These are phyloP conservation scores for Enteromius treurensis DNA, from an alignment of 2,797 vertebrate species.

Conservation along the genomic window DNA sequence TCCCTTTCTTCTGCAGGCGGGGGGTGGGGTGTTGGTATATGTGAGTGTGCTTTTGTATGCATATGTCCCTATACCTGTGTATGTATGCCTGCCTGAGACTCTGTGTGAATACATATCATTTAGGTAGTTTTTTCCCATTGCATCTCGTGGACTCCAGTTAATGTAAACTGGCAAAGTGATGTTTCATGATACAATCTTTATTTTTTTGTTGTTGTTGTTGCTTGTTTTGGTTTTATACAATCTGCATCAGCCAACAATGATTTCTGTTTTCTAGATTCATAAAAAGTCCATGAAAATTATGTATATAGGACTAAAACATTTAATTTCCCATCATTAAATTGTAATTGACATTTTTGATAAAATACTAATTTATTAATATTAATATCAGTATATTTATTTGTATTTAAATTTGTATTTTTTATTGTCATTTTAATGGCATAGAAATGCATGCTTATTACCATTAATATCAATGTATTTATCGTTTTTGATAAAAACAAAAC, in stretches of 20 bases:
- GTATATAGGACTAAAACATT: neutral
- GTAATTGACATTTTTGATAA: neutral
- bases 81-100: neutral
- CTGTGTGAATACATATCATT: neutral
- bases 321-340: neutral
- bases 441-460: neutral
- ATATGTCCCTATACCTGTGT: conserved; percentile 12
- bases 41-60: neutral
- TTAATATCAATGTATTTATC: neutral
- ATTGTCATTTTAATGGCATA: neutral
- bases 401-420: neutral
- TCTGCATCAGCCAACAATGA: neutral
- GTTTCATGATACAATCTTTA: neutral
- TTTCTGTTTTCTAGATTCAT: neutral
- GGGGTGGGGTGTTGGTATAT: conserved; percentile 1
- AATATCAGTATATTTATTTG: neutral
- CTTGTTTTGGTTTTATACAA: neutral
- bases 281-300: neutral
- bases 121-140: neutral
- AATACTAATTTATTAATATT: neutral
- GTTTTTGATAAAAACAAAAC: neutral
- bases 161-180: neutral
- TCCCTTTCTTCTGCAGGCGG: conserved; percentile 9
- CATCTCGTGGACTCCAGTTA: neutral
- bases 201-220: neutral